These are phyloP conservation scores for Gymnoscopelus braueri DNA, from an alignment of 2,797 vertebrate species.

Conservation along the genomic window DNA sequence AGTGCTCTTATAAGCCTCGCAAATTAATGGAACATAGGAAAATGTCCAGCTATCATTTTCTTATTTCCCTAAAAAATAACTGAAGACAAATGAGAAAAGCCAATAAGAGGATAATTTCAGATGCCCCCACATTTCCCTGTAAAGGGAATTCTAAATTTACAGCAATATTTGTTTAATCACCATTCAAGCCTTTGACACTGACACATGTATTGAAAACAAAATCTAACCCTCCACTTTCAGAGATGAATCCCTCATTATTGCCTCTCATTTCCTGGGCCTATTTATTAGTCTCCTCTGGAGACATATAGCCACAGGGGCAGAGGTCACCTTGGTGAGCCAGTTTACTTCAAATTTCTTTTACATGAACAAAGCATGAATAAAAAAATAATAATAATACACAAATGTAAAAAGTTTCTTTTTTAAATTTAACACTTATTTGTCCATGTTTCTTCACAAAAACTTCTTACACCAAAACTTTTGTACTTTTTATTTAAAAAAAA, in stretches of 20 bases:
- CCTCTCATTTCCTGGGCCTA: constrained; percentile 76
- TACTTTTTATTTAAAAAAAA: too few species aligned
- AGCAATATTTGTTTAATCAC: constrained; percentile 10
- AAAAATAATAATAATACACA: too few species aligned
- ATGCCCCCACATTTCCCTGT: constrained; percentile 15
- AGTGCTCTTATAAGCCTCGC: constrained; percentile 35
- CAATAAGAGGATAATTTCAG: constrained; percentile 31
- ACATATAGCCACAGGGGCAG: constrained; percentile 28
- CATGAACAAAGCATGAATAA: too few species aligned
- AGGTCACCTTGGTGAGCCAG: constrained; percentile 33
- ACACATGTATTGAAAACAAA: neutral
- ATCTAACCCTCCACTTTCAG: constrained; percentile 5
- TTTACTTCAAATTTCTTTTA: neutral
- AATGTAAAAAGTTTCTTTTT: too few species aligned
- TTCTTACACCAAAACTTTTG: too few species aligned
- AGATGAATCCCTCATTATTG: constrained; percentile 55
- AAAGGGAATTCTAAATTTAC: constrained; percentile 8
- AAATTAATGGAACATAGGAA: constrained; percentile 22
- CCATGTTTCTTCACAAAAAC: too few species aligned
- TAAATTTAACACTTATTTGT: too few species aligned
- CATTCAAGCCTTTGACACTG: constrained; percentile 31
- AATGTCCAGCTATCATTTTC: constrained; percentile 38
- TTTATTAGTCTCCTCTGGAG: constrained; percentile 4
- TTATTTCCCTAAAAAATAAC: constrained; percentile 42
- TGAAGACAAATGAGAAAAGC: constrained; percentile 50